Base-by-base conservation (phyloP, 2,797 vertebrate genomes). In the Apogon hyalosoma region DNA sequence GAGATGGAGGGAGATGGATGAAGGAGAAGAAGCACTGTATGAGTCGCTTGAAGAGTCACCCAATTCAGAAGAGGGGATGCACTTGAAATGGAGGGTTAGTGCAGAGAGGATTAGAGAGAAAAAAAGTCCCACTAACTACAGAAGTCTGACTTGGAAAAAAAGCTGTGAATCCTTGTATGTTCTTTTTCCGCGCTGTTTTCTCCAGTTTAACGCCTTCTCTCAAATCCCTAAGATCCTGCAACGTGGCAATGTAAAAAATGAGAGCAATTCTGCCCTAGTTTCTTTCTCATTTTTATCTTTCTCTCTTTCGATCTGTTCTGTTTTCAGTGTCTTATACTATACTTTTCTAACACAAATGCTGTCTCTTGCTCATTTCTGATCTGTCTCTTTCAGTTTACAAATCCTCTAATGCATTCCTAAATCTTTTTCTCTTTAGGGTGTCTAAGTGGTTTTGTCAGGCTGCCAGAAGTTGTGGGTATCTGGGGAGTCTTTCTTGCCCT, bases 1-100 rank as follows among this genome's bases (percentile, higher is more conserved):
- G 70, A 89, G 55, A 85, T 75, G 81, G 69, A 87, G 63, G 76
- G 77, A 74, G 74, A 87, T 69, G 73, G 65, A 77, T 70, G 67
- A 58, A 83, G 65, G 72, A 79, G 52, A 79, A 63, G 63, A 80
- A 55, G 77, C 31, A 71, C 57, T 59, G 68, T 36, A 65, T 88
- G 66, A 83, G 73, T 72, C 9, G 70, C 63, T 73, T 39, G 36
- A 48, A 67, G 63, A 53, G 77, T 42, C 11, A 18, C 42, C 69
- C 6, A 41, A 11, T 38, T 59, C 49, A 82, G 77, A 55, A 38
- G 56, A 57, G 19, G 31, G 51, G 36, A 45, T 49, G 15, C 48
- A 70, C 53, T 67, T 56, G 14, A 63, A 33, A 18, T 14, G 55
- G 55, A 57, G 45, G 48, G 28, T 69, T 52, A 63, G 33, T 47